Conservation (phyloP, 1,140 invertebrate genomes). For the Solenopsis invicta region DNA sequence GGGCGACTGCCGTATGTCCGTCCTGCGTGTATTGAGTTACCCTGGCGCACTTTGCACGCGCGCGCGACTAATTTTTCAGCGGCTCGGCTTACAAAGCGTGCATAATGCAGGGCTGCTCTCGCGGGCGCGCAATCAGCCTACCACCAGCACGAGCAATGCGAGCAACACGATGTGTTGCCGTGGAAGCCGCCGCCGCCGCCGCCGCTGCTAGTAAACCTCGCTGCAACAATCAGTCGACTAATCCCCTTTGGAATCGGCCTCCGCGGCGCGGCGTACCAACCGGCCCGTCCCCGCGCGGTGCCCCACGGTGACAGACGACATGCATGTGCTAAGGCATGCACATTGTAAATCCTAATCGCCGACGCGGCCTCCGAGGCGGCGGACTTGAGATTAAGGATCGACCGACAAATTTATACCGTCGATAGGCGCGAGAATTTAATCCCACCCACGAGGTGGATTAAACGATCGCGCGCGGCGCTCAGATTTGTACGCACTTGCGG, state of each 20-base stretch:
- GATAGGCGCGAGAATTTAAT: conserved; percentile 35
- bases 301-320: conserved; percentile 65
- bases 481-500: conserved; percentile 2
- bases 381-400: conserved; percentile 27
- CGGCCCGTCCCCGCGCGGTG: conserved; percentile 6
- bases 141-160: conserved; percentile 57
- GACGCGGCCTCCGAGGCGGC: neutral
- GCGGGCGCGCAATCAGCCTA: conserved; percentile 73
- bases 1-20: conserved; percentile 22
- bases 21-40: conserved; percentile 67
- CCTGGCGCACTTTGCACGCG: conserved; percentile 44
- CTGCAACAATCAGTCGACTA: conserved; percentile 68
- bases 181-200: conserved; percentile 50
- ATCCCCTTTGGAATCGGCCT: conserved; percentile 72
- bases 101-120: conserved; percentile 73
- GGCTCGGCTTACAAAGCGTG: conserved; percentile 78
- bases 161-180: neutral
- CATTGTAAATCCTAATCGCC: conserved; percentile 69
- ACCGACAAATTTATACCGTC: conserved; percentile 47
- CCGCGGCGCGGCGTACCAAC: conserved; percentile 27
- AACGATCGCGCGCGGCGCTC: neutral
- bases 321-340: conserved; percentile 46
- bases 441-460: conserved; percentile 1
- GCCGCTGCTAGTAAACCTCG: conserved; percentile 60
- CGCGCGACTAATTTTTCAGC: conserved; percentile 76